Evolutionary conservation across 2,888 invertebrate species (phyloP), one percentile per base, ranked within the genome.

Genomic region (Habrosyne pyritoides): DNA sequence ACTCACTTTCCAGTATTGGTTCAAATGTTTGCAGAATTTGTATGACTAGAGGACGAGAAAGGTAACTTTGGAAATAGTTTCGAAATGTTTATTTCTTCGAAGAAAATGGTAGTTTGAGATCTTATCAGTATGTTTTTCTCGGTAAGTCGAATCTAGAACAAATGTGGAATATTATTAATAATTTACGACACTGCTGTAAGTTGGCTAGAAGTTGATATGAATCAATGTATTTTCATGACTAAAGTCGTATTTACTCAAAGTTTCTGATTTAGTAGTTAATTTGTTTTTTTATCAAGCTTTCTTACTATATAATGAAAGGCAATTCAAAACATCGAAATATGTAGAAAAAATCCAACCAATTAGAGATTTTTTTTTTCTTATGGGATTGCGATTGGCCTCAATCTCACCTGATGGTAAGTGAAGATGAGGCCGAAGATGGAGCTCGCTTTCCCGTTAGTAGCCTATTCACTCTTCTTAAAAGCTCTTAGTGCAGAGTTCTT

Each of bases 21-120:
- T 94, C 94, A 46, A 93, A 91, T 75, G 93, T 94, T 71, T 95
- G 95, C 82, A 93, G 95, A 67, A 95, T 95, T 75, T 95, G 95
- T 87, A 93, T 93, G 92, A 91, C 91, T 2, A 79, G 87, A 57
- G 92, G 92, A 54, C 77, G 85, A 47, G 91, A 91, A 71, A 89
- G 91, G 91, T 89, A 53, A 54, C 52, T 57, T 55, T 52, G 36
- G 46, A 52, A 49, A 28, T 53, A 54, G 42, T 50, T 52, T 49
- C 26, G 53, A 54, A 63, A 60, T 66, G 53, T 74, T 66, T 73
- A 67, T 71, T 67, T 62, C 36, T 50, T 56, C 56, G 52, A 53
- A 65, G 62, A 58, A 42, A 57, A 68, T 69, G 66, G 63, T 60
- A 54, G 52, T 59, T 50, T 54, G 55, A 60, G 64, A 66, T 64